These are phyloP conservation scores for Diorhabda carinulata DNA, from an alignment of 1,140 invertebrate genomes.

Conservation along the genomic window DNA sequence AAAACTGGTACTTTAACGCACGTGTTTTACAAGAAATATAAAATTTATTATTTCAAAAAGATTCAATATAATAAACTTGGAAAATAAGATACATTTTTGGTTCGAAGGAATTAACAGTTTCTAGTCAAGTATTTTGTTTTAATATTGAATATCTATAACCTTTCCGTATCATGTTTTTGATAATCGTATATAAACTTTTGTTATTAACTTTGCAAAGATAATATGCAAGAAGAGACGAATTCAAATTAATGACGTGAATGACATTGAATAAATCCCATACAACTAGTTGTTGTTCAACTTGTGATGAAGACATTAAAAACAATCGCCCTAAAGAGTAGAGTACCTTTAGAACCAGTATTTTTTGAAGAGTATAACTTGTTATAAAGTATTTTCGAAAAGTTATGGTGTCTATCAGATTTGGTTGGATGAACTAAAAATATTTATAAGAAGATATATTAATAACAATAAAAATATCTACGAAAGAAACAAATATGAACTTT, in stretches of 20 bases:
- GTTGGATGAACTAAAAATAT: constrained; percentile 12
- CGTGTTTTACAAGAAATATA: no score
- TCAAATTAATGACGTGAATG: not conserved
- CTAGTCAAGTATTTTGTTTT: no score
- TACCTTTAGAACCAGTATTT: constrained; percentile 39
- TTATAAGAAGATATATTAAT: not conserved
- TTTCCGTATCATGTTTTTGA: not conserved
- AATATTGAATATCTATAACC: no score
- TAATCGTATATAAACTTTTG: not conserved
- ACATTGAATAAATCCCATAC: no score
- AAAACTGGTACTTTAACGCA: no score
- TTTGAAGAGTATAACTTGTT: constrained; percentile 35
- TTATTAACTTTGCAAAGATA: constrained; percentile 5
- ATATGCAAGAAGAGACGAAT: constrained; percentile 14
- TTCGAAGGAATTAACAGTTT: no score
- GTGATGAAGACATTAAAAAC: not conserved
- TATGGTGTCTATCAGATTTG: constrained; percentile 39
- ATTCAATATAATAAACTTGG: no score
- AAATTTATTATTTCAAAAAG: no score
- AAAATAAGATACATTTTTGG: no score
- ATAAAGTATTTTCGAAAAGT: constrained; percentile 37
- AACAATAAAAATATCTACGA: not conserved
- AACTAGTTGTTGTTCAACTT: not conserved
- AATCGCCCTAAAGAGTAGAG: not conserved
- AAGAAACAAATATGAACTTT: not conserved